These are phyloP conservation scores for Phengaris alcon DNA, from an alignment of 2,888 invertebrate genomes.

Conservation along the genomic window DNA sequence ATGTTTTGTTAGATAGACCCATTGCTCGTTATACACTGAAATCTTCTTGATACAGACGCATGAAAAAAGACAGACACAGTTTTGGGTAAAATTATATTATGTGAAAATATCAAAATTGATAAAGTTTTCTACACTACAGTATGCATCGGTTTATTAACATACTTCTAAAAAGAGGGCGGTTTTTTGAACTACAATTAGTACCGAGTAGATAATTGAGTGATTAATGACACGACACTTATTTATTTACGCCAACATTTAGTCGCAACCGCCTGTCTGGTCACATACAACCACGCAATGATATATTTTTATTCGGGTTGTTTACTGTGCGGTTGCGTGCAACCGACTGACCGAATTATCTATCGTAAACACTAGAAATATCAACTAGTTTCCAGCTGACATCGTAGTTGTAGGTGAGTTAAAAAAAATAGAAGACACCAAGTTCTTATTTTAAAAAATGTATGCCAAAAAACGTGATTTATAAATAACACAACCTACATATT, in stretches of 20 bases:
- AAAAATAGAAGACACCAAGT: too few relatives aligned
- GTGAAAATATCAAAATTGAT: background rate
- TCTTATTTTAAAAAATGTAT: too few relatives aligned
- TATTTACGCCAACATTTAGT: background rate
- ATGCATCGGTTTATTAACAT: background rate
- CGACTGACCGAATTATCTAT: slow-evolving; percentile 46
- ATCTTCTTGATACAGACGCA: too few relatives aligned
- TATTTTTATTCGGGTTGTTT: slow-evolving; percentile 48
- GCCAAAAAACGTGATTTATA: too few relatives aligned
- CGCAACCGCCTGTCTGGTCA: slow-evolving; percentile 50
- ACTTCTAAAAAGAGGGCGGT: too few relatives aligned
- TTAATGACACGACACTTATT: slow-evolving; percentile 1
- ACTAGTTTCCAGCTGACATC: background rate
- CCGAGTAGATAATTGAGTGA: slow-evolving; percentile 2
- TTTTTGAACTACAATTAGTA: background rate
- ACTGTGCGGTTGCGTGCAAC: slow-evolving; percentile 43
- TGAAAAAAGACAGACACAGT: background rate
- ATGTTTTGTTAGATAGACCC: too few relatives aligned
- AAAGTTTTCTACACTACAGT: background rate
- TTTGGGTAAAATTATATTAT: background rate
- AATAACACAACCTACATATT: too few relatives aligned
- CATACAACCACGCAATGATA: slow-evolving; percentile 47
- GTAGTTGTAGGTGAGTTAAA: background rate
- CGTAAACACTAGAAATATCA: slow-evolving; percentile 25
- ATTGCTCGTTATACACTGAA: too few relatives aligned